Evolutionary conservation across 2,113 vertebrate species (phyloP).

Genomic region (Microcebus ravelobensis): DNA sequence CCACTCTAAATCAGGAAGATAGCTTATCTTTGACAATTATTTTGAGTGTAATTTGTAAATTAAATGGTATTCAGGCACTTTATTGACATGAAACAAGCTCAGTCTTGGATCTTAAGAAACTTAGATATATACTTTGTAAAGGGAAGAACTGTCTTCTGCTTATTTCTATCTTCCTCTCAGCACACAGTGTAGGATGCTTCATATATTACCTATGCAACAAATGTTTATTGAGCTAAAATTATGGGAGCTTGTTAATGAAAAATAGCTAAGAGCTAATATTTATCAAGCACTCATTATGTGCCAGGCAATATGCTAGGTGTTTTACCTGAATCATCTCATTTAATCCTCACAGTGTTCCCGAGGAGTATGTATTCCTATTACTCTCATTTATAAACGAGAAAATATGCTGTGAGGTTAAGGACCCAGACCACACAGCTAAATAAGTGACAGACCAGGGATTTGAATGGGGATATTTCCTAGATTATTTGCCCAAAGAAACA

Average conservation of each 20-base stretch:
- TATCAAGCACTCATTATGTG: neutral
- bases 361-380: neutral
- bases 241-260: neutral
- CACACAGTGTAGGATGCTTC: neutral
- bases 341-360: neutral
- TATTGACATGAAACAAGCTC: neutral
- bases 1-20: neutral
- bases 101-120: neutral
- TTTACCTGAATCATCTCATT: neutral
- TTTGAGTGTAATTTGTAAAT: neutral
- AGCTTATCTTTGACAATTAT: neutral
- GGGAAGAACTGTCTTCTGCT: neutral
- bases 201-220: neutral
- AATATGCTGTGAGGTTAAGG: neutral
- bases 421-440: neutral
- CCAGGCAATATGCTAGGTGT: neutral
- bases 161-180: neutral
- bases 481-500: neutral
- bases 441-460: neutral
- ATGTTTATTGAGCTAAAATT: neutral
- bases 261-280: neutral
- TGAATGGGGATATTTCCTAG: neutral
- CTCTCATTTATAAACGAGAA: neutral
- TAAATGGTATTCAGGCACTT: neutral
- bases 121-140: neutral